A percentile compares a stretch with the other conserved stretches of the same genome.
phyloP scores from a whole-genome alignment of 2,888 invertebrate genomes.

The Strigamia transsilvanica region DNA sequence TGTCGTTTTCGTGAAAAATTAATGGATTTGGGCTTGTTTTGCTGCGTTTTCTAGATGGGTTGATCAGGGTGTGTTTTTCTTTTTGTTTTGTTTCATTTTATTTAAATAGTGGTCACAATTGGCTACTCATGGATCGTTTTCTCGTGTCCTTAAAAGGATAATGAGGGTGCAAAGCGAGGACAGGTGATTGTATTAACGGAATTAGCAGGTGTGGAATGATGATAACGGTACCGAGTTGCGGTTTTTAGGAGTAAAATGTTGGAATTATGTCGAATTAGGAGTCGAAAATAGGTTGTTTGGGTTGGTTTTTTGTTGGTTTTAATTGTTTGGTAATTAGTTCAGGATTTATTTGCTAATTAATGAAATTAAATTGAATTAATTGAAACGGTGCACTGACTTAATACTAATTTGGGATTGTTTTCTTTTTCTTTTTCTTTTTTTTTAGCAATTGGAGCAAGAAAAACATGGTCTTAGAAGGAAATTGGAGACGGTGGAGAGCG shows the following conservation, averaged over 20 bases:
- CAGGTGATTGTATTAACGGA: slow-evolving; percentile 23
- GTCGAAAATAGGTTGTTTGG: background rate
- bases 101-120: slow-evolving; percentile 8
- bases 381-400: background rate
- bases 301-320: background rate
- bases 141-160: slow-evolving; percentile 11
- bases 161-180: slow-evolving; percentile 17
- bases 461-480: slow-evolving; percentile 85
- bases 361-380: background rate
- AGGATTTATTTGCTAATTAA: background rate
- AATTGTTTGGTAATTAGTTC: background rate
- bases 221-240: background rate
- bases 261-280: too few relatives aligned
- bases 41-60: background rate
- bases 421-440: slow-evolving; percentile 56
- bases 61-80: slow-evolving; percentile 12
- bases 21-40: too few relatives aligned
- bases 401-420: background rate
- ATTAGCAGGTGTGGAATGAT: slow-evolving; percentile 23
- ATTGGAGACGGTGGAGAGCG: slow-evolving; percentile 83
- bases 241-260: background rate
- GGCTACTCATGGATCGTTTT: background rate
- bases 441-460: slow-evolving; percentile 91
- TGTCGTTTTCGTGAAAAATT: background rate
- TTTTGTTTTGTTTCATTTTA: background rate